These are phyloP conservation scores for Oryctolagus cuniculus DNA, from an alignment of 2,113 vertebrate species.

Conservation along the genomic window DNA sequence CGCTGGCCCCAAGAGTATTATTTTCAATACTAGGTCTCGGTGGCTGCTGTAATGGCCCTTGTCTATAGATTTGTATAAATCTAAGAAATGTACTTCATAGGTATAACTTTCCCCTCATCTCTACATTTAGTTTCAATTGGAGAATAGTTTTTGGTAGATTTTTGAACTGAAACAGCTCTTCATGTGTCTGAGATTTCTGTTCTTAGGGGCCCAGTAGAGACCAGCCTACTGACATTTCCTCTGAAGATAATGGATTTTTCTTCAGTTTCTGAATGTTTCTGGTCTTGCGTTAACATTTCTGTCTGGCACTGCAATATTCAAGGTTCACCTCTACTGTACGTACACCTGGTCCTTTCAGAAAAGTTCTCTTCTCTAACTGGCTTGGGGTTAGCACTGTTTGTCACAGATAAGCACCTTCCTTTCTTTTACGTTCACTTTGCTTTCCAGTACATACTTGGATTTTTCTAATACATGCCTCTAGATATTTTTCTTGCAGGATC, in stretches of 20 bases:
- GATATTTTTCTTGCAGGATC: conserved; percentile 11
- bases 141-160: not conserved
- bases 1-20: too few relatives aligned
- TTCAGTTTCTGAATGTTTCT: not conserved
- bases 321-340: not conserved
- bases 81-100: not conserved
- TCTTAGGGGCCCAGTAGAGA: not conserved
- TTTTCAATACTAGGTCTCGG: not conserved
- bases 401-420: not conserved
- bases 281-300: not conserved
- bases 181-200: not conserved
- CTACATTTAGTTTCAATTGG: not conserved
- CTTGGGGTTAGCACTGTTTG: not conserved
- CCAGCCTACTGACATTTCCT: not conserved
- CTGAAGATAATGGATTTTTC: not conserved
- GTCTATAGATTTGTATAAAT: not conserved
- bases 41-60: not conserved
- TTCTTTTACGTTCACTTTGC: not conserved
- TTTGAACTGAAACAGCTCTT: not conserved
- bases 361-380: not conserved
- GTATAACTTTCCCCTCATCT: not conserved
- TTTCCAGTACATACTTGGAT: not conserved
- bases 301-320: not conserved
- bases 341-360: not conserved
- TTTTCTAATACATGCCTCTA: conserved; percentile 29